Conservation (phyloP, 2,797 vertebrate genomes). For the Euphonia xanthogaster region DNA sequence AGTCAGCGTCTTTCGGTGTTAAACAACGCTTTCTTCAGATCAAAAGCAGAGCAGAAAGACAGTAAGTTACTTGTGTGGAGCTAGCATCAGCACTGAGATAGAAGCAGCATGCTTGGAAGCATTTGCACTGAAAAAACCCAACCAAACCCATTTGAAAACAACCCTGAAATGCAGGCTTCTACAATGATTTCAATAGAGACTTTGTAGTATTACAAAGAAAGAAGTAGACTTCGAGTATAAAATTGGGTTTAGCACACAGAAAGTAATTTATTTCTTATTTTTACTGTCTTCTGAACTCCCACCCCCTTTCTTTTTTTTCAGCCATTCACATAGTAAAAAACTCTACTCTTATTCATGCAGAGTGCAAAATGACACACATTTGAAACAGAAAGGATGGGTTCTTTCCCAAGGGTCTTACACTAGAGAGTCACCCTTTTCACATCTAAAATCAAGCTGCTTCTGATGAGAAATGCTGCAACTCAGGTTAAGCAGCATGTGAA, state of each 20-base stretch:
- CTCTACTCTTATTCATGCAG: not conserved
- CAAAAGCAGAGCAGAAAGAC: slow-evolving; percentile 34
- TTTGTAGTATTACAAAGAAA: not conserved
- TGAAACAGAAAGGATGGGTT: not conserved
- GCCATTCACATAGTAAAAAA: not conserved
- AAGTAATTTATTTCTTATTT: not conserved
- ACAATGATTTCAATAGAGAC: not conserved
- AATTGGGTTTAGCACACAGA: not conserved
- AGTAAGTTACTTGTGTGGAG: slow-evolving; percentile 5
- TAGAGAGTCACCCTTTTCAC: not conserved
- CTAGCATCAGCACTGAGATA: not conserved
- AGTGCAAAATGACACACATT: not conserved
- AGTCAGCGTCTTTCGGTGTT: not conserved
- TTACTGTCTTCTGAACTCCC: not conserved
- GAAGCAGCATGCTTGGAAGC: not conserved
- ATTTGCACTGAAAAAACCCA: not conserved
- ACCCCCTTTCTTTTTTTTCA: not conserved
- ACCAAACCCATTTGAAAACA: not conserved
- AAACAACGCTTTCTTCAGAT: slow-evolving; percentile 23
- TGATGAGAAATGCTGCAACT: not conserved
- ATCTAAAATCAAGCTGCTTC: not conserved
- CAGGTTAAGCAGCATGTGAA: not conserved
- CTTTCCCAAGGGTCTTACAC: not conserved
- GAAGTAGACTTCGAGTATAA: not conserved
- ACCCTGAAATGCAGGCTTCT: not conserved